Base-by-base conservation (phyloP, 1,140 invertebrate genomes). In the Pseudobourletiella spinata region DNA sequence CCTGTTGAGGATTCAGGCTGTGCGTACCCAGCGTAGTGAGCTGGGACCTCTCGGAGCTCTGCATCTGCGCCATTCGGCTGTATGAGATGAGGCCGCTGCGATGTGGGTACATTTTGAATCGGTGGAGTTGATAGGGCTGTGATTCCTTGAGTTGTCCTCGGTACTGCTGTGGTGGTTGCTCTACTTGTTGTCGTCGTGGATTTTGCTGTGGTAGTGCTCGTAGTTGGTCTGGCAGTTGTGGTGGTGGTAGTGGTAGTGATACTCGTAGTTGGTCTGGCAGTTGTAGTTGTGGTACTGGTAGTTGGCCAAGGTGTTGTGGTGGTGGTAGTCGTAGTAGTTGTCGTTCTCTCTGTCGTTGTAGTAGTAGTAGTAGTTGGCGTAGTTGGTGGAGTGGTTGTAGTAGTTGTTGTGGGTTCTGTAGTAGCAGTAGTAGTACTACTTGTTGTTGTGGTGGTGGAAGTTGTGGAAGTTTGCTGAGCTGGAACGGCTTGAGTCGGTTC, bases 271-370 rank as follows among this genome's bases (percentile, higher is more conserved):
- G 8, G 8, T 39, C 35, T 39, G 8, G 35, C 26, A 30, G 18
- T 22, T 44, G 56, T 58, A 1, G 28, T 32, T n/a, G n/a, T n/a
- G n/a, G n/a, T n/a, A n/a, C n/a, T n/a, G n/a, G n/a, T n/a, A 3
- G 57, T 48, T 48, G 25, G 16, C 1, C 1, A 28, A 6, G 4
- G 3, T 52, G 15, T 48, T 48, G 44, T 14, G 16, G 44, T 14
- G 4, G 22, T 59, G 42, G 22, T 59, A 30, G 51, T 54, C 26
- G 35, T 61, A n/a, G 3, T 52, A 14, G 32, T 30, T 30, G 35
- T 54, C 51, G 50, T n/a, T 30, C 18, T 2, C 16, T 48, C 26
- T 42, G 58, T 51, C 4, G 22, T 25, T 24, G 25, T 2, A 6
- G 48, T 51, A 8, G 20, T 26, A 26, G 22, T 4, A 6, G 48